Evolutionary conservation across 2,888 invertebrate species (phyloP).

Genomic region (Achlya flavicornis): DNA sequence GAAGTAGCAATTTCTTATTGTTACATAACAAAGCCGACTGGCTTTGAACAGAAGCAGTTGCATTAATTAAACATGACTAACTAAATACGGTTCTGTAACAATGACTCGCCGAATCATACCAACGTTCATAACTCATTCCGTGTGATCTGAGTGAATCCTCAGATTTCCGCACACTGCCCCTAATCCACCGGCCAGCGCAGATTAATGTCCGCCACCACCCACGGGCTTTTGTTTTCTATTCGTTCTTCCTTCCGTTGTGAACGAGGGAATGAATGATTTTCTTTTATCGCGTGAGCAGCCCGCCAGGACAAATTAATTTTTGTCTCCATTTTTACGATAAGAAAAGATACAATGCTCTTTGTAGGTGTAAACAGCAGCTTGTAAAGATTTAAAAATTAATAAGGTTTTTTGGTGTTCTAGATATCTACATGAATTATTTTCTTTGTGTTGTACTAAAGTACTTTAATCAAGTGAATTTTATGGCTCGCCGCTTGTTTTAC

Average conservation of each 20-base stretch:
- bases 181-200: constrained; percentile 21
- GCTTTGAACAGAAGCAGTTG: background rate
- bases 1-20: too few relatives aligned
- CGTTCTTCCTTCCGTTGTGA: constrained; percentile 30
- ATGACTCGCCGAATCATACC: background rate
- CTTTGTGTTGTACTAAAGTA: constrained; percentile 14
- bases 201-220: constrained; percentile 36
- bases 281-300: constrained; percentile 27
- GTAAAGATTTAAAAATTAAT: constrained; percentile 20
- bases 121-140: constrained; percentile 10
- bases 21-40: too few relatives aligned
- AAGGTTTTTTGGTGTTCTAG: background rate
- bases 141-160: constrained; percentile 10
- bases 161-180: constrained; percentile 9
- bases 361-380: constrained; percentile 22
- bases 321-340: constrained; percentile 17
- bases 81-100: background rate
- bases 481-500: constrained; percentile 1
- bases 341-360: background rate
- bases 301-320: constrained; percentile 28
- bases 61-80: background rate
- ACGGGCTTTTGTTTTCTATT: constrained; percentile 37
- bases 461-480: constrained; percentile 1
- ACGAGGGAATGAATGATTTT: constrained; percentile 30
- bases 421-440: constrained; percentile 12